A percentile compares a stretch with the other conserved stretches of the same genome.
Evolutionary conservation across 2,113 vertebrate genomes (phyloP).

Genomic region (Trachemys scripta): DNA sequence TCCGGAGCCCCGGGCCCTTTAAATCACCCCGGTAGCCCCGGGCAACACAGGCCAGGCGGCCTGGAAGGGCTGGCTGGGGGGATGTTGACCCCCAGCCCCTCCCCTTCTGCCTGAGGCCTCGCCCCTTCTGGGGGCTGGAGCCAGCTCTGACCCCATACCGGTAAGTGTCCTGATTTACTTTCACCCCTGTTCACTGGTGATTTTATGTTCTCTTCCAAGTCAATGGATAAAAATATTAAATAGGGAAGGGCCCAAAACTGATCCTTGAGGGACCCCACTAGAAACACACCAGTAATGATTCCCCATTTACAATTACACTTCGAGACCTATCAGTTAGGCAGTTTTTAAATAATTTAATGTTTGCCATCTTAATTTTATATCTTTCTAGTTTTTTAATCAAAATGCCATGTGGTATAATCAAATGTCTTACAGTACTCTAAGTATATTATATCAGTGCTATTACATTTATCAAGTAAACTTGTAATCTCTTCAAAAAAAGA

Average conservation of each 20-base stretch:
- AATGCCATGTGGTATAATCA: background rate
- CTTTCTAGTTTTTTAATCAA: background rate
- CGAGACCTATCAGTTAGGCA: background rate
- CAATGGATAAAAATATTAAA: background rate
- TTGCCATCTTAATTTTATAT: background rate
- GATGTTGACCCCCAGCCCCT: too few relatives aligned
- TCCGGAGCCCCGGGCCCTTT: too few relatives aligned
- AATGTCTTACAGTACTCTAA: background rate
- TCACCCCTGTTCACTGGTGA: too few relatives aligned
- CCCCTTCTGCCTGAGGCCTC: too few relatives aligned
- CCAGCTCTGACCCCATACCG: too few relatives aligned
- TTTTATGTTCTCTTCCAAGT: background rate
- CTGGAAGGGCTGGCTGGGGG: too few relatives aligned
- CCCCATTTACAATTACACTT: background rate
- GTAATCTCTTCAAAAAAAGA: background rate
- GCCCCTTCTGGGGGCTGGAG: too few relatives aligned
- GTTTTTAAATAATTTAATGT: background rate
- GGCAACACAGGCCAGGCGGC: too few relatives aligned
- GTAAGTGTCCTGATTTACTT: too few relatives aligned
- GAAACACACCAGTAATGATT: background rate
- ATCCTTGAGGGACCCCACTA: background rate
- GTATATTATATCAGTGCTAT: background rate
- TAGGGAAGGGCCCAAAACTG: background rate
- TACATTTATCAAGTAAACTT: background rate
- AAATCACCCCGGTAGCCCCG: too few relatives aligned